phyloP scores from a whole-genome alignment of 1,140 invertebrate genomes.

The Conopomorpha cramerella region DNA sequence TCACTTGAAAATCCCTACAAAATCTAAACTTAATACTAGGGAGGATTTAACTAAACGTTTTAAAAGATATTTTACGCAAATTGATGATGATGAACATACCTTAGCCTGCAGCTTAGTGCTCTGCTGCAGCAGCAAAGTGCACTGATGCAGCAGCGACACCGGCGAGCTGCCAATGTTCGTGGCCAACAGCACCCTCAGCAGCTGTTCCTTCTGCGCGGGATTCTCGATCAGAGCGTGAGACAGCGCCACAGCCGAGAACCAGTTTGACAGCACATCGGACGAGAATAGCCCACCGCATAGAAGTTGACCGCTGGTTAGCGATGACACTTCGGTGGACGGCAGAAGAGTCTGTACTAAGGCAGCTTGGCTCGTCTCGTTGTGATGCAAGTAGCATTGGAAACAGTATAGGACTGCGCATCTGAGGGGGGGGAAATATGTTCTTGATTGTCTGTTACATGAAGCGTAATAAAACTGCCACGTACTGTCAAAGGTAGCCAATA shows the following conservation, averaged over 20 bases:
- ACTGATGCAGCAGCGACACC: constrained; percentile 87
- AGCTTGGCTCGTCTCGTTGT: constrained; percentile 88
- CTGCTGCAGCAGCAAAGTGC: constrained; percentile 82
- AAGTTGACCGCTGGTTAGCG: constrained; percentile 83
- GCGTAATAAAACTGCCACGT: too few species aligned
- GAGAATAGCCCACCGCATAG: constrained; percentile 94
- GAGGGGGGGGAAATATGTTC: too few species aligned
- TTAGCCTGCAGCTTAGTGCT: constrained; percentile 87
- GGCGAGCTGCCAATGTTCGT: constrained; percentile 83
- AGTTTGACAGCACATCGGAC: constrained; percentile 90
- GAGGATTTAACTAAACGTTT: too few species aligned
- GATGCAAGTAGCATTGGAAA: constrained; percentile 94
- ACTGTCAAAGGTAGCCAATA: too few species aligned
- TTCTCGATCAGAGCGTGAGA: constrained; percentile 92
- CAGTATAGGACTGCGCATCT: constrained; percentile 94
- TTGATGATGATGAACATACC: constrained; percentile 21
- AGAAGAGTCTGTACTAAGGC: constrained; percentile 90
- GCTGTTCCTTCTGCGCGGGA: constrained; percentile 85
- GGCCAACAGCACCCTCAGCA: constrained; percentile 90
- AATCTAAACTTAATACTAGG: too few species aligned
- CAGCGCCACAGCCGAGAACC: constrained; percentile 93
- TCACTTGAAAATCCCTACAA: too few species aligned
- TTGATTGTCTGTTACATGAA: too few species aligned
- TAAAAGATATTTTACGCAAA: too few species aligned
- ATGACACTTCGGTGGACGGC: constrained; percentile 75